Evolutionary conservation across 2,797 vertebrate species (phyloP).

Genomic region (Chloroceryle amazona): DNA sequence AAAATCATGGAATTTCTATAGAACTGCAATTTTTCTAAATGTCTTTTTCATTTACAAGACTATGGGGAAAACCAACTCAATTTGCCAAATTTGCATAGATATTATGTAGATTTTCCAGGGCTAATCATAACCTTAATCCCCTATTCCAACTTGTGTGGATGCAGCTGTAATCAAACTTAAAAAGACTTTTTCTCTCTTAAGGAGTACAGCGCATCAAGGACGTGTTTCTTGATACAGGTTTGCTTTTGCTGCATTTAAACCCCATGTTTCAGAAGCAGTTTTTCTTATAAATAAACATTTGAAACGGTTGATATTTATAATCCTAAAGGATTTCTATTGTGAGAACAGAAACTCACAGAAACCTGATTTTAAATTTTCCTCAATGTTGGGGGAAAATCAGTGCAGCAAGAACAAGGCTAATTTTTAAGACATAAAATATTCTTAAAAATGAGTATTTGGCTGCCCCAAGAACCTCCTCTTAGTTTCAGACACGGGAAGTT

Average conservation of each 20-base stretch:
- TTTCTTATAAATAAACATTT: background rate
- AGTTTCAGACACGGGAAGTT: background rate
- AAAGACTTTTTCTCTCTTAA: background rate
- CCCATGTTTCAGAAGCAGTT: background rate
- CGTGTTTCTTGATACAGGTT: background rate
- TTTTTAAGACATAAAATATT: background rate
- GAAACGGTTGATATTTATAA: background rate
- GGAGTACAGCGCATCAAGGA: background rate
- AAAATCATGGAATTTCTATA: slow-evolving; percentile 71
- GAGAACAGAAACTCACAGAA: background rate
- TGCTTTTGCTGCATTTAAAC: background rate
- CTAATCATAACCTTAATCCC: slow-evolving; percentile 45
- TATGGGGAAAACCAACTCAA: slow-evolving; percentile 67
- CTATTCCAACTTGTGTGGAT: slow-evolving; percentile 38
- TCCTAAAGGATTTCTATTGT: background rate
- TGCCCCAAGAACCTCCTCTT: background rate
- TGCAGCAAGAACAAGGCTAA: background rate
- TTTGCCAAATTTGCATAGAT: slow-evolving; percentile 75
- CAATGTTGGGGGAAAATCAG: rapidly evolving
- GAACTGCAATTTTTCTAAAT: slow-evolving; percentile 59
- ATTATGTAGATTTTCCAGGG: slow-evolving; percentile 56
- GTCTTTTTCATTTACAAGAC: slow-evolving; percentile 66
- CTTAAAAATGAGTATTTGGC: background rate
- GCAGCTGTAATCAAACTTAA: slow-evolving; percentile 71
- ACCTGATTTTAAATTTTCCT: background rate